Percentiles rank a stretch among this genome's conserved stretches.
Conservation (phyloP, 1,140 invertebrate species). For the Trachelipus rathkii region DNA sequence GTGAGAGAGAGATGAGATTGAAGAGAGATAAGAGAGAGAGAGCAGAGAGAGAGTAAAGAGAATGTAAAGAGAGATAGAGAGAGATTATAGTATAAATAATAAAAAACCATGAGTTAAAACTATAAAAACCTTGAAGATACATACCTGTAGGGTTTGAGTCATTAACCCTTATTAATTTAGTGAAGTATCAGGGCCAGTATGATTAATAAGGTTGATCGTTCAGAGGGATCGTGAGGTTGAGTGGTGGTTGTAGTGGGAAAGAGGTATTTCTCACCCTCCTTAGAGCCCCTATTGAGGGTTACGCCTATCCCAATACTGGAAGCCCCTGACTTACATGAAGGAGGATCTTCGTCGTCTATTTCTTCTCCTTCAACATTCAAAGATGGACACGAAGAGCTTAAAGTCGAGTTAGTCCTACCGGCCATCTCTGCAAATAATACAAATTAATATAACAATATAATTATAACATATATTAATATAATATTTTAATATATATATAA, state of each 20-base stretch:
- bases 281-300: conserved; percentile 29
- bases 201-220: conserved; percentile 42
- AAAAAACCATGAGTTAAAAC: not conserved
- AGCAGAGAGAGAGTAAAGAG: not conserved
- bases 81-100: conserved; percentile 8
- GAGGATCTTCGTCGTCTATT: conserved; percentile 38
- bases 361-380: conserved; percentile 51
- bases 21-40: not conserved
- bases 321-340: conserved; percentile 37
- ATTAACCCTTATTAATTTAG: conserved; percentile 44
- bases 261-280: conserved; percentile 37
- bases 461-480: conserved; percentile 7
- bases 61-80: too few relatives aligned
- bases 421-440: conserved; percentile 35
- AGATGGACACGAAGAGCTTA: conserved; percentile 72
- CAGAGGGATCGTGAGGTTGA: conserved; percentile 41
- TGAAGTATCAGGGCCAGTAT: conserved; percentile 43
- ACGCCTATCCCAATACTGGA: conserved; percentile 26
- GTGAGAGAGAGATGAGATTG: conserved; percentile 2
- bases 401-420: conserved; percentile 53
- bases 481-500: conserved; percentile 19
- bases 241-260: conserved; percentile 39
- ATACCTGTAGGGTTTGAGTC: conserved; percentile 44
- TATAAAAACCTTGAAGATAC: not conserved
- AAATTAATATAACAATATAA: conserved; percentile 4